Evolutionary conservation across 2,888 invertebrate species (phyloP), one percentile per base, ranked within the genome.

Genomic region (Machimus atricapillus): DNA sequence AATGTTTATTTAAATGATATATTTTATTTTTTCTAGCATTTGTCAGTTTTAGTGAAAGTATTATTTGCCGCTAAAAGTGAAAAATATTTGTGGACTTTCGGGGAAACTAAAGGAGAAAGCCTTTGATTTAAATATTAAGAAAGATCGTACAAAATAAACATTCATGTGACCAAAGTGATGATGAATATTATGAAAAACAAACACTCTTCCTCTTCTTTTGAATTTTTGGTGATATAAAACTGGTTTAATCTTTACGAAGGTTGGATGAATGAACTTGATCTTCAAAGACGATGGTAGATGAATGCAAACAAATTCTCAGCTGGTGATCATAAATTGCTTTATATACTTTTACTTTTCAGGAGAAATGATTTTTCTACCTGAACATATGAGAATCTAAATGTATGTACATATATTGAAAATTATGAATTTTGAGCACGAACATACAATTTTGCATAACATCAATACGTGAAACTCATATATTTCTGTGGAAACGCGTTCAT

Each of bases 221-320:
- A 4, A 66, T 66, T 66, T 19, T 37, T 78, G 77, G 16, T 77
- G 31, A 19, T 40, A 78, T 78, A n/a, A 78, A 78, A 78, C 78
- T 78, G 46, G 78, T 46, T 78, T 78, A 43, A 27, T 27, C 40
- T 34, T 77, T 3, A n/a, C 8, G 78, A 78, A 78, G 78, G 78
- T 78, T 78, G 43, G 14, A 43, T 43, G 78, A 78, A 78, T 78
- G 78, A 78, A 78, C 78, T 78, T 78, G 78, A 78, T 78, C 78
- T 78, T 78, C 78, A 46, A 78, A 40, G 40, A 12, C 19, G n/a
- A 43, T 78, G 19, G 78, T 23, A 19, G 43, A 8, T 12, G 40
- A 23, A 27, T n/a, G 23, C 23, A 19, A 78, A 27, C 23, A 46
- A 78, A 78, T 19, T 78, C 37, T 76, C 19, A 66, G 34, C n/a